Evolutionary conservation across 2,113 vertebrate genomes (phyloP).

Genomic region (Setophaga petechia): DNA sequence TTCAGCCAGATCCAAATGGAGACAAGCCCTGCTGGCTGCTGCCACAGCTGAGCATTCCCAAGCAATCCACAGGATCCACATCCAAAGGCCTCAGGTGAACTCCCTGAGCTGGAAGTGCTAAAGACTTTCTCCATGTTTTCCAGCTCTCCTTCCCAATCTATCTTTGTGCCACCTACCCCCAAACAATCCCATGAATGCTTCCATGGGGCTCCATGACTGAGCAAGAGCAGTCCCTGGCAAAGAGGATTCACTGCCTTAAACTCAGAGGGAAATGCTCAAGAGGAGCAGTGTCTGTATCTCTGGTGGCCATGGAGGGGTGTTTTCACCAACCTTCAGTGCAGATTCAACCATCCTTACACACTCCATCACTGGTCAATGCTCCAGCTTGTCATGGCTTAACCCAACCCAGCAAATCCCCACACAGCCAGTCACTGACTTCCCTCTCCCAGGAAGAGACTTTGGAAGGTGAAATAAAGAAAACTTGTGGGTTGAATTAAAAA

Average conservation of each 20-base stretch:
- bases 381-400: background rate
- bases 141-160: background rate
- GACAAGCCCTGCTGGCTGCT: background rate
- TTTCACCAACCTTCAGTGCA: background rate
- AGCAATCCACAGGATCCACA: background rate
- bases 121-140: background rate
- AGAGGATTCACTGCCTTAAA: background rate
- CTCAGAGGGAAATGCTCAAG: background rate
- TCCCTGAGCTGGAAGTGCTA: background rate
- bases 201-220: accelerated
- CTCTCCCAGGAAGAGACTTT: background rate
- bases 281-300: background rate
- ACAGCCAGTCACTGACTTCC: background rate
- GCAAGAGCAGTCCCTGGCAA: background rate
- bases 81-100: background rate
- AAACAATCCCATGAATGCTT: background rate
- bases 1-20: background rate
- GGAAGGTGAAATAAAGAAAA: background rate
- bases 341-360: background rate
- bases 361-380: background rate
- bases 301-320: background rate
- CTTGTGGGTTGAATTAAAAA: background rate
- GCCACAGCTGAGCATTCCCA: background rate
- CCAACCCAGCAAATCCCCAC: background rate
- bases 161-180: background rate